These are phyloP conservation scores for Apaloderma vittatum DNA, from an alignment of 2,113 vertebrate species.

Conservation along the genomic window DNA sequence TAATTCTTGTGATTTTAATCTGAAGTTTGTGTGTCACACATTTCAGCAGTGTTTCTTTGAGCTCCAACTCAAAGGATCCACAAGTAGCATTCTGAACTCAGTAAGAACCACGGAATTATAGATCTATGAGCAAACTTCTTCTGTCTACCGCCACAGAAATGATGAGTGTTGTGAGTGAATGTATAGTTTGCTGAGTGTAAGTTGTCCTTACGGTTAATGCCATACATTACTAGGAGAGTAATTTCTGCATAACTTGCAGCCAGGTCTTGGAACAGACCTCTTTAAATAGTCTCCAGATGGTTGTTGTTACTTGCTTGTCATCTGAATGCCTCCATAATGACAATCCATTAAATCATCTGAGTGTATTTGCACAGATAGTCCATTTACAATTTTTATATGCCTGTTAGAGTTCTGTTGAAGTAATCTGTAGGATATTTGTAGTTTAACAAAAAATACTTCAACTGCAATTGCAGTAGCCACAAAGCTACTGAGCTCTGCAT, in stretches of 20 bases:
- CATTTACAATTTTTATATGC: neutral
- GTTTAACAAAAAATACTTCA: fast-evolving
- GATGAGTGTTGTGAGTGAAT: neutral
- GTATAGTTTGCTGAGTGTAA: neutral
- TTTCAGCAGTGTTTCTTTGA: neutral
- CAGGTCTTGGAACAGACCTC: neutral
- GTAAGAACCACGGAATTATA: neutral
- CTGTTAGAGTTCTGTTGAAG: neutral
- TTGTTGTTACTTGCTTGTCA: neutral
- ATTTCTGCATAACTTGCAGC: neutral
- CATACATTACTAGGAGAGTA: neutral
- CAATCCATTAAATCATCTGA: neutral
- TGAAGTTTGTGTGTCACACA: neutral
- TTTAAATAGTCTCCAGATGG: conserved; percentile 32
- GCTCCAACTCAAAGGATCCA: neutral
- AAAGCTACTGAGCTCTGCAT: neutral
- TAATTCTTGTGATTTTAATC: neutral
- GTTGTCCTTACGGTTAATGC: neutral
- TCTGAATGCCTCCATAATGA: neutral
- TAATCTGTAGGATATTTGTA: neutral
- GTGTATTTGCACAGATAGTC: neutral
- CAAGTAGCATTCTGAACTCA: neutral
- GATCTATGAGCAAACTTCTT: neutral
- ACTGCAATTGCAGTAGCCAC: neutral
- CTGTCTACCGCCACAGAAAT: neutral